Percentiles rank a stretch among this genome's conserved stretches.
Evolutionary conservation across 1,140 invertebrate genomes (phyloP).

Genomic region (Polypedilum vanderplanki): DNA sequence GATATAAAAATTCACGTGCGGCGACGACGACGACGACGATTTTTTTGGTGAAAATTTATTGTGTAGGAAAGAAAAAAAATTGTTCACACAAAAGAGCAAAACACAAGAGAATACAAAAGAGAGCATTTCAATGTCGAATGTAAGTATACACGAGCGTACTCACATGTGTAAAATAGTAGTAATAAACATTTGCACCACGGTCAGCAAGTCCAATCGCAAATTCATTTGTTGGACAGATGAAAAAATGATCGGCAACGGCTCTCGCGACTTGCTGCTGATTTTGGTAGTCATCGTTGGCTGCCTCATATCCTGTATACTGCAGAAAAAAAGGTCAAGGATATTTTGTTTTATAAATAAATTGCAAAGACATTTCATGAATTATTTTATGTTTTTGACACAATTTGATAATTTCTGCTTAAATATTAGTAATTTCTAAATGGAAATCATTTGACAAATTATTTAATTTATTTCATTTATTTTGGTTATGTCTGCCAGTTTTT

Average conservation of each 20-base stretch:
- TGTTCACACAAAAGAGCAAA: slow-evolving; percentile 6
- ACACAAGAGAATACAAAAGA: slow-evolving; percentile 29
- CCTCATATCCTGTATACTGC: slow-evolving; percentile 88
- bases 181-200: slow-evolving; percentile 75
- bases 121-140: background rate
- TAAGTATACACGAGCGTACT: slow-evolving; percentile 42
- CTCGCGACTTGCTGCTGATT: slow-evolving; percentile 81
- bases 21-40: too few species aligned
- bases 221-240: slow-evolving; percentile 85
- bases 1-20: too few species aligned
- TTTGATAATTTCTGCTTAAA: too few species aligned
- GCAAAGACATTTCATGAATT: too few species aligned
- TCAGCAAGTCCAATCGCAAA: slow-evolving; percentile 79
- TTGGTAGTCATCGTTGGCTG: slow-evolving; percentile 67
- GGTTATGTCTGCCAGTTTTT: too few species aligned
- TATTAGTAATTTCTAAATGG: too few species aligned
- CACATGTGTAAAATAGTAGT: slow-evolving; percentile 90
- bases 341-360: too few species aligned
- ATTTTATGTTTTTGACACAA: too few species aligned
- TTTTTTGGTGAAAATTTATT: too few species aligned
- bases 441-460: too few species aligned
- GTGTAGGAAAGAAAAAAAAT: background rate
- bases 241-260: slow-evolving; percentile 87
- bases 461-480: too few species aligned
- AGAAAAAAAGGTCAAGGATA: slow-evolving; percentile 38